phyloP scores from a whole-genome alignment of 2,888 invertebrate species.

The Amphipyra berbera region DNA sequence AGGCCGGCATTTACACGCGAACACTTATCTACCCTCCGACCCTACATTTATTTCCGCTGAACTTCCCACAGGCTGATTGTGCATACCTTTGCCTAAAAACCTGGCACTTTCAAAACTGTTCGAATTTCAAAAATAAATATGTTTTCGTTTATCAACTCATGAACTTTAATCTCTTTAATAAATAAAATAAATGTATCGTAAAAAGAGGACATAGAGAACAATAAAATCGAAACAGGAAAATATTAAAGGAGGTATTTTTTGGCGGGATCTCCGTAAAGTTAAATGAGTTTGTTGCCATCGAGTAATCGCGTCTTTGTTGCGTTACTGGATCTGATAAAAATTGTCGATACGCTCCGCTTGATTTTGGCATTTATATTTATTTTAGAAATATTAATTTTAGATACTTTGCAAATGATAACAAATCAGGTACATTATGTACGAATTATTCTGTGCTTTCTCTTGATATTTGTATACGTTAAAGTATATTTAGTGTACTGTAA shows the following conservation, averaged over 20 bases:
- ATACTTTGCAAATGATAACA: slow-evolving; percentile 31
- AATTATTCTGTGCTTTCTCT: background rate
- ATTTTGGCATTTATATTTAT: slow-evolving; percentile 58
- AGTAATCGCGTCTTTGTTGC: slow-evolving; percentile 81
- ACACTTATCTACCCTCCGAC: slow-evolving; percentile 86
- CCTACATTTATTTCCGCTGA: slow-evolving; percentile 86
- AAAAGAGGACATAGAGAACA: slow-evolving; percentile 79
- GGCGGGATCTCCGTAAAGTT: slow-evolving; percentile 83
- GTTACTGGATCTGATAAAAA: slow-evolving; percentile 83
- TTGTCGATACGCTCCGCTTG: slow-evolving; percentile 69
- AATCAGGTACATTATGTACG: slow-evolving; percentile 3
- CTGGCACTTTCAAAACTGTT: slow-evolving; percentile 28
- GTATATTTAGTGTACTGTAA: background rate
- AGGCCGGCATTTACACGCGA: slow-evolving; percentile 81
- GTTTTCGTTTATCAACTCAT: slow-evolving; percentile 34
- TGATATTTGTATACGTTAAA: background rate
- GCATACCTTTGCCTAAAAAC: slow-evolving; percentile 61
- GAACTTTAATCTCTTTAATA: slow-evolving; percentile 76
- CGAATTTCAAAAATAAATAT: slow-evolving; percentile 1
- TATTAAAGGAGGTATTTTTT: slow-evolving; percentile 82
- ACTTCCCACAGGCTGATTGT: slow-evolving; percentile 78
- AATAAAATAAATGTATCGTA: slow-evolving; percentile 85
- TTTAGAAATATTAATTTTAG: slow-evolving; percentile 38
- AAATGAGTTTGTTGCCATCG: slow-evolving; percentile 87
- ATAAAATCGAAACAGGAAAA: slow-evolving; percentile 85